Base-by-base conservation (phyloP, 2,888 invertebrate genomes). In the Callimorpha dominula region DNA sequence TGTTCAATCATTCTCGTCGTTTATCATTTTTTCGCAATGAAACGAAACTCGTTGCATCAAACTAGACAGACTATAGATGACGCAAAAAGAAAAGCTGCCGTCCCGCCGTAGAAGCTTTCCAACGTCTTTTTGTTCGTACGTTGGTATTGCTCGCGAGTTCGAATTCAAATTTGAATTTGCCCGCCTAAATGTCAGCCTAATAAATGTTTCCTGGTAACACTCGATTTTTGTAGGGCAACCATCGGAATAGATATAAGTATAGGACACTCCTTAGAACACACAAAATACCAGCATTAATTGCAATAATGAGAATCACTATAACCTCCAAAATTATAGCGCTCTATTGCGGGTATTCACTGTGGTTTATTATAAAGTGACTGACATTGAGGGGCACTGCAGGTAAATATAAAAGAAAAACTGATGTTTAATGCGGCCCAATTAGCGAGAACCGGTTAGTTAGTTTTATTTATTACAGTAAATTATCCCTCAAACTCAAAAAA, bases 1-100 rank as follows among this genome's bases (percentile, higher is more conserved):
- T 89, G 91, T 89, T 95, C 95, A 94, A 95, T 95, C 94, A 94
- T 94, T 93, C 93, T 91, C 88, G 92, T 93, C 93, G 93, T 93
- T 94, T 92, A 93, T 94, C 92, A 93, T 94, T 93, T 93, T 84
- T 84, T 85, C 78, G 9, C 74, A 80, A 85, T 88, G 88, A 92
- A 92, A 91, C 92, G 92, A 92, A 93, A 91, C 91, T 91, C 90
- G 90, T 87, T 89, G 86, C 91, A 86, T 90, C 93, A 90, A 93
- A 93, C 94, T 94, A 95, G 92, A 89, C 91, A 87, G 88, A 85
- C 89, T 88, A 91, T 93, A 93, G 95, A 94, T 92, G 91, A 88
- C 86, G 86, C 89, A 94, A 95, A 94, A 92, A 92, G 89, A 89
- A 92, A 90, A 90, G 91, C 85, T 70, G 68, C 75, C 85, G 81